These are phyloP conservation scores for Arenaria interpres DNA, from an alignment of 2,113 vertebrate species.

Conservation along the genomic window DNA sequence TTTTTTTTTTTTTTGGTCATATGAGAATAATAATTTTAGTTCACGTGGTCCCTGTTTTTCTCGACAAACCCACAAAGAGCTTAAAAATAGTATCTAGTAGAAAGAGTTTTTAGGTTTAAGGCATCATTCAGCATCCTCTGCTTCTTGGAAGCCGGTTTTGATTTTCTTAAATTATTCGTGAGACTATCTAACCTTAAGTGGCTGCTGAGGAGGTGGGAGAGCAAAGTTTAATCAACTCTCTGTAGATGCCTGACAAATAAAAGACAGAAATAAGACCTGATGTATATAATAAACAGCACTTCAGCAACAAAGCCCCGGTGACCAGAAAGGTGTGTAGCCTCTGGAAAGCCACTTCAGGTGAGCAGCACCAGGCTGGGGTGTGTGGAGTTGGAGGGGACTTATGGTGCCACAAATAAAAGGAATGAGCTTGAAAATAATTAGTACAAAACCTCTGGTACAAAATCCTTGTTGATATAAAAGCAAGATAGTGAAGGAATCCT, in stretches of 20 bases:
- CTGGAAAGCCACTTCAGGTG: background rate
- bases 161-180: background rate
- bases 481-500: background rate
- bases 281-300: background rate
- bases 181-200: background rate
- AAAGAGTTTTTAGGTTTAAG: background rate
- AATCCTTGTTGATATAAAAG: background rate
- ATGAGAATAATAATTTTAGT: background rate
- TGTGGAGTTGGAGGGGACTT: background rate
- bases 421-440: background rate
- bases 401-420: background rate
- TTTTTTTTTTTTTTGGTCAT: too few relatives aligned
- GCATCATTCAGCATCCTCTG: background rate
- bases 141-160: background rate
- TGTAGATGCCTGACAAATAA: background rate
- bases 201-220: background rate
- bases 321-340: background rate
- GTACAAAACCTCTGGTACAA: background rate
- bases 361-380: background rate
- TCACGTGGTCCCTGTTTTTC: background rate
- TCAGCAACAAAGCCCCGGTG: rapidly evolving
- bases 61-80: background rate
- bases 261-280: background rate
- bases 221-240: background rate
- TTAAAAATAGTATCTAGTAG: background rate